Percentiles rank a stretch among this genome's conserved stretches.
phyloP scores from a whole-genome alignment of 2,113 vertebrate species.

The Ranitomeya imitator region DNA sequence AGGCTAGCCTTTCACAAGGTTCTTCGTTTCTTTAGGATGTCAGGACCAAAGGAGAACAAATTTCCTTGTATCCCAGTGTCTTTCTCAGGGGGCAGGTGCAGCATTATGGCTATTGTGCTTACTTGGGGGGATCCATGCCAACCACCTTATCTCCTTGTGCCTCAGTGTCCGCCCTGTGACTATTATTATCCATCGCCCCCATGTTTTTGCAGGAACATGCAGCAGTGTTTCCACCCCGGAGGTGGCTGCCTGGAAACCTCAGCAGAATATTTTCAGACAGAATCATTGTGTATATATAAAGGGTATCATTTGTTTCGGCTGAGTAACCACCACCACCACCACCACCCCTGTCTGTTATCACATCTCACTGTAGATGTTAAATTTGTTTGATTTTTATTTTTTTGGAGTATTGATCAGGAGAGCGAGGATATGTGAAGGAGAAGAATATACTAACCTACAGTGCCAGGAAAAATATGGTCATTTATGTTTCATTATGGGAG shows the following conservation, averaged over 20 bases:
- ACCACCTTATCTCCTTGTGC: constrained; percentile 30
- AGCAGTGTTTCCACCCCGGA: constrained; percentile 15
- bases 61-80: constrained; percentile 27
- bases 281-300: constrained; percentile 45
- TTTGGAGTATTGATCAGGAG: constrained; percentile 15
- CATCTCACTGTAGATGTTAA: constrained; percentile 9
- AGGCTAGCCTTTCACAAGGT: background rate
- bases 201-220: constrained; percentile 15
- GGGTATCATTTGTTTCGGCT: background rate
- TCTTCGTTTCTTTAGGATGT: background rate
- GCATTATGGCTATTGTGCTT: constrained; percentile 25
- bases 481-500: background rate
- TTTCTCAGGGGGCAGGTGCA: constrained; percentile 34
- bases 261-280: constrained; percentile 17
- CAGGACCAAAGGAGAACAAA: constrained; percentile 34
- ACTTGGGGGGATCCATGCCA: constrained; percentile 6
- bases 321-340: constrained; percentile 14
- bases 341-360: constrained; percentile 12
- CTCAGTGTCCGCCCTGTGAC: constrained; percentile 10
- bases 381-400: background rate
- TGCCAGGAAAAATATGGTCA: constrained; percentile 13
- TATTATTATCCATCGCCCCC: constrained; percentile 3
- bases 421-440: background rate
- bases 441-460: background rate
- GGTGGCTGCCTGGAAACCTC: constrained; percentile 8